Base-by-base conservation (phyloP, 2,113 vertebrate genomes). In the Echinops telfairi region DNA sequence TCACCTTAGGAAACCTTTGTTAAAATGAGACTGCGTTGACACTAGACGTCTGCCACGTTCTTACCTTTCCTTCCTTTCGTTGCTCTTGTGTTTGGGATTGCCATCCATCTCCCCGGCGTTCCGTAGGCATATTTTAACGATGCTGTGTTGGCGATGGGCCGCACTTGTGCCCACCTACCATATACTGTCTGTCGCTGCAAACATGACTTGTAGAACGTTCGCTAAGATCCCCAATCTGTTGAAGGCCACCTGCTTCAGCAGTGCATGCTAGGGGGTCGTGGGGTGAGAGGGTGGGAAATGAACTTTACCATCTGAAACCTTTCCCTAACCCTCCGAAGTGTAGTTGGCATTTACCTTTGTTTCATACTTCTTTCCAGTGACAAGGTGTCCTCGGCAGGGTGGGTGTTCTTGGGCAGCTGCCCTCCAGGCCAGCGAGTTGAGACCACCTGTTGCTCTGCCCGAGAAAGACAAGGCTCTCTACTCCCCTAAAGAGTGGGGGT, bases 91-190 rank as follows among this genome's bases (percentile, higher is more conserved):
- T 25, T 79, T 86, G 64, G 82, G 17, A 92, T 66, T 9, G 20
- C 77, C 90, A 36, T 78, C 83, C 92, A 76, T 83, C 82, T 68
- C 36, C 53, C 66, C 66, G 82, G 64, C 57, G 53, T 58, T 85
- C 43, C 27, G 1, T 75, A 57, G 80, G 16, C 80, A 57, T 75
- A 19, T 62, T 57, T 90, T 77, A 90, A 93, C 80, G 92, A 70
- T 9, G 5, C 19, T 82, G 5, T 6, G 25, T 83, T 91, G 73
- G 36, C 78, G 73, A 47, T 80, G 23, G 6, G 60, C 40, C 83
- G 3, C 4, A 4, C 68, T 91, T 76, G 11, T n/a, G 33, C 76
- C 71, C 84, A 47, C 60, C 77, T 58, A 60, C 66, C 47, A 1
- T 57, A 27, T 53, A 47, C 47, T 82, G 27, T 83, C 40, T 82